These are phyloP conservation scores for Thunnus thynnus DNA, from an alignment of 2,113 vertebrate genomes.

Conservation along the genomic window DNA sequence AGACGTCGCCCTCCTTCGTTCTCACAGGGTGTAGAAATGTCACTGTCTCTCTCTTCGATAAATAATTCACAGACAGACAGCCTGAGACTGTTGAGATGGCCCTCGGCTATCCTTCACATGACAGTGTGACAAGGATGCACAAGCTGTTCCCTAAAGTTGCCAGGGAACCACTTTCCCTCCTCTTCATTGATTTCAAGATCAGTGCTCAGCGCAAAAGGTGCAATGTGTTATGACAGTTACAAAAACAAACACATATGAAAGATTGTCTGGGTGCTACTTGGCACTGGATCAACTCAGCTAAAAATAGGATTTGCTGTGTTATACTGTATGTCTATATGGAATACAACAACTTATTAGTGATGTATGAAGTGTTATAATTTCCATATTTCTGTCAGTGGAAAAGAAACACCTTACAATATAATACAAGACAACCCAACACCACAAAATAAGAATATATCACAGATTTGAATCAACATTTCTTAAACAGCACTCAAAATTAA, in stretches of 20 bases:
- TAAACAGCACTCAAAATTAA: neutral
- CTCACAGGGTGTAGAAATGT: constrained; percentile 59
- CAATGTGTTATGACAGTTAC: constrained; percentile 39
- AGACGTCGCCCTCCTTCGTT: constrained; percentile 50
- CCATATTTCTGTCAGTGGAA: neutral
- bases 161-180: constrained; percentile 56
- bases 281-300: constrained; percentile 2
- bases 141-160: constrained; percentile 74
- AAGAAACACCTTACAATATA: neutral
- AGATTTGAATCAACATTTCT: neutral
- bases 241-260: constrained; percentile 29
- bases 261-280: neutral
- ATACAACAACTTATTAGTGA: neutral
- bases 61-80: constrained; percentile 81
- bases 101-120: constrained; percentile 69
- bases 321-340: no score
- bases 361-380: neutral
- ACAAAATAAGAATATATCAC: neutral
- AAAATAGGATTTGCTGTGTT: neutral
- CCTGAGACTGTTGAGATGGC: constrained; percentile 62
- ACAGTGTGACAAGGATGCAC: constrained; percentile 73
- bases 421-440: neutral
- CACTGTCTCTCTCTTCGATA: constrained; percentile 59
- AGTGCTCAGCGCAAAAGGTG: constrained; percentile 13
- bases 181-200: constrained; percentile 48